phyloP scores from a whole-genome alignment of 2,888 invertebrate species.

The Cotesia congregata region DNA sequence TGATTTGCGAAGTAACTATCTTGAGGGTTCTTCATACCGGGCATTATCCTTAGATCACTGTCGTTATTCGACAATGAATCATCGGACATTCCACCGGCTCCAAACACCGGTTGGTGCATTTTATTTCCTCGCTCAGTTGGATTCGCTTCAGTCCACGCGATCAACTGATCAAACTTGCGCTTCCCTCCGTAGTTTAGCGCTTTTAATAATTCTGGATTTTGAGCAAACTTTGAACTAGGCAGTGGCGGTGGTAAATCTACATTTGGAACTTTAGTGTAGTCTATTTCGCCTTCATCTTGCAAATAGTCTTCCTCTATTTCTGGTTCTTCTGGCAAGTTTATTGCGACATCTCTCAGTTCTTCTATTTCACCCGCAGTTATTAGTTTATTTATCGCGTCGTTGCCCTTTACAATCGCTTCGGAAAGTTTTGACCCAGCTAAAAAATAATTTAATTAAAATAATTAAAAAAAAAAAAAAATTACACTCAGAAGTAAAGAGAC shows the following conservation, averaged over 20 bases:
- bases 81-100: slow-evolving; percentile 56
- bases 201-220: slow-evolving; percentile 66
- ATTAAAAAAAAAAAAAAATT: slow-evolving; percentile 22
- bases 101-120: slow-evolving; percentile 64
- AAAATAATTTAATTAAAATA: slow-evolving; percentile 46
- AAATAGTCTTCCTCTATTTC: slow-evolving; percentile 70
- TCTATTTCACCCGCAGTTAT: slow-evolving; percentile 87
- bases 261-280: slow-evolving; percentile 65
- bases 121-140: slow-evolving; percentile 57
- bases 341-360: slow-evolving; percentile 84
- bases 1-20: slow-evolving; percentile 45
- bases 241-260: slow-evolving; percentile 67
- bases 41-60: slow-evolving; percentile 58
- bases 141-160: slow-evolving; percentile 64
- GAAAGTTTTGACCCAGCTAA: slow-evolving; percentile 82
- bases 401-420: slow-evolving; percentile 83
- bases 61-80: slow-evolving; percentile 61
- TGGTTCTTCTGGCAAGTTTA: slow-evolving; percentile 74
- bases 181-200: slow-evolving; percentile 65
- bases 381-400: slow-evolving; percentile 82
- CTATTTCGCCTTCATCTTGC: slow-evolving; percentile 71
- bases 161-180: slow-evolving; percentile 66
- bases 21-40: slow-evolving; percentile 50
- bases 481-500: slow-evolving; percentile 48
- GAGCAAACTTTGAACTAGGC: slow-evolving; percentile 69